These are phyloP conservation scores for Sapajus apella DNA, from an alignment of 2,113 vertebrate species.

Conservation along the genomic window DNA sequence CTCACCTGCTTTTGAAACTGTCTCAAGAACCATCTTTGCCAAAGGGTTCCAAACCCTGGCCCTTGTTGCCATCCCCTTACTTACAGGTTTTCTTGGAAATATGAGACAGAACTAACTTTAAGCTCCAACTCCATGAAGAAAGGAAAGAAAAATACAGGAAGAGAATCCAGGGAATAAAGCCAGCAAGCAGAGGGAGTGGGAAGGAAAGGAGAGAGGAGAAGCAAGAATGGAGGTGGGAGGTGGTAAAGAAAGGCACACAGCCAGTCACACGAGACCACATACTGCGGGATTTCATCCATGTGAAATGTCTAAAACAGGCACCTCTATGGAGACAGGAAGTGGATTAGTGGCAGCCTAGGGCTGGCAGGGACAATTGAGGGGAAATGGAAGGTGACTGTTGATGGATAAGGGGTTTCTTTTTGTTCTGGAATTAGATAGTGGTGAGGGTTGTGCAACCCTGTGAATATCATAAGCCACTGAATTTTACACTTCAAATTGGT, in stretches of 20 bases:
- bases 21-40: background rate
- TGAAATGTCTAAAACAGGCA: background rate
- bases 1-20: background rate
- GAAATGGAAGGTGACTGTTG: background rate
- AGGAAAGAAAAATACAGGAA: background rate
- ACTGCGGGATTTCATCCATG: background rate
- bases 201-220: background rate
- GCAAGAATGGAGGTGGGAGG: background rate
- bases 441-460: background rate
- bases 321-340: background rate
- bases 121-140: background rate
- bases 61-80: background rate
- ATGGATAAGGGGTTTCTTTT: background rate
- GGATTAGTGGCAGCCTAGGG: background rate
- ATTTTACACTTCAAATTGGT: background rate
- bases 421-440: background rate
- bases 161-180: background rate
- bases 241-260: background rate
- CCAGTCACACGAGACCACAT: background rate
- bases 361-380: too few species aligned
- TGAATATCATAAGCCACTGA: background rate
- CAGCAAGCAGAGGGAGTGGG: fast-evolving
- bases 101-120: background rate
- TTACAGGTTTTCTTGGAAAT: background rate
- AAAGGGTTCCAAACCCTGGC: background rate